phyloP scores from a whole-genome alignment of 2,113 vertebrate species.

The Burhinus bistriatus region DNA sequence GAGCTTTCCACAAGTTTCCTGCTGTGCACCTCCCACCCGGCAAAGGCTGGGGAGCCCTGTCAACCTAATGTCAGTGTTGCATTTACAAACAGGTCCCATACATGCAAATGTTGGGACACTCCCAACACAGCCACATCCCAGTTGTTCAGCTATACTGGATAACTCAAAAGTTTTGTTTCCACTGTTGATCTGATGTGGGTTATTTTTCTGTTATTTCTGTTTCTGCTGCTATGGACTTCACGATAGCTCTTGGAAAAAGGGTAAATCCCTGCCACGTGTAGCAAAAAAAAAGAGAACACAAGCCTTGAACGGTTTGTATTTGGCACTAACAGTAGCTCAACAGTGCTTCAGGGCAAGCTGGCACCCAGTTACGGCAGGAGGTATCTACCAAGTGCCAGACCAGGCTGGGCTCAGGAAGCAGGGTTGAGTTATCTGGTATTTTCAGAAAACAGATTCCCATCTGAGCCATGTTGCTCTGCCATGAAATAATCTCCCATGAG shows the following conservation, averaged over 20 bases:
- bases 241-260: neutral
- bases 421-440: neutral
- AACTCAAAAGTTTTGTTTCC: neutral
- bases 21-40: neutral
- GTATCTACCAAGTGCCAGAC: neutral
- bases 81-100: neutral
- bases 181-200: neutral
- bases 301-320: neutral
- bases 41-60: neutral
- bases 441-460: slow-evolving; percentile 4
- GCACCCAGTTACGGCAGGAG: neutral
- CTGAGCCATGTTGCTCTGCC: neutral
- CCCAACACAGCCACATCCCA: neutral
- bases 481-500: neutral
- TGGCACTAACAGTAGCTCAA: neutral
- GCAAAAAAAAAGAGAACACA: neutral
- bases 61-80: neutral
- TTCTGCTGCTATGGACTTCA: neutral
- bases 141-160: neutral
- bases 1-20: neutral
- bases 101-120: neutral
- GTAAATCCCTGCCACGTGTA: neutral
- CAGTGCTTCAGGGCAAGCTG: neutral
- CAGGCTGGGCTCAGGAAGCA: neutral
- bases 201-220: neutral